These are phyloP conservation scores for Sebastes umbrosus DNA, from an alignment of 2,797 vertebrate genomes.

Conservation along the genomic window DNA sequence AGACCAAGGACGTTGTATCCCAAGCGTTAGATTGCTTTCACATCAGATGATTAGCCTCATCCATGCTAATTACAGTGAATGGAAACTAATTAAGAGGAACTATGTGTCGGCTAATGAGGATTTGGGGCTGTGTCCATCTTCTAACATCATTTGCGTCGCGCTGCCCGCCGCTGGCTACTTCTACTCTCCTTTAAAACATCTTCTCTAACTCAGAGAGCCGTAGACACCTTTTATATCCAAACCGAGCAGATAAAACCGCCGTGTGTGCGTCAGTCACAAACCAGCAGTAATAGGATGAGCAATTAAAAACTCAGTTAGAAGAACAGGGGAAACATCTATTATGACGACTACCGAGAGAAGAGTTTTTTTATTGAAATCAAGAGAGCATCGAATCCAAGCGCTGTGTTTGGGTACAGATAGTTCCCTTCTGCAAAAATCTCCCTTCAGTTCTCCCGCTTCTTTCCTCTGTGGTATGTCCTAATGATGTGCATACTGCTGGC, in stretches of 20 bases:
- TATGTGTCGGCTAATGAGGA: conserved; percentile 96
- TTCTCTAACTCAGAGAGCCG: conserved; percentile 27
- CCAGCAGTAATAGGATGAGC: conserved; percentile 40
- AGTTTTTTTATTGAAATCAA: conserved; percentile 43
- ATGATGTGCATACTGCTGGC: conserved; percentile 63
- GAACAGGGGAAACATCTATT: conserved; percentile 31
- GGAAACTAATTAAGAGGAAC: conserved; percentile 98
- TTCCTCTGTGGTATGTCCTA: conserved; percentile 49
- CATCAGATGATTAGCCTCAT: conserved; percentile 97
- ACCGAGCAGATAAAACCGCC: conserved; percentile 29
- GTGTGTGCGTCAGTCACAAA: conserved; percentile 26
- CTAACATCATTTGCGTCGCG: conserved; percentile 84
- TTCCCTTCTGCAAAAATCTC: conserved; percentile 40
- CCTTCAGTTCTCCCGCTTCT: conserved; percentile 31
- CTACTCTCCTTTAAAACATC: conserved; percentile 40
- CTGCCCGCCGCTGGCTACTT: conserved; percentile 52
- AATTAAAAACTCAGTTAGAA: conserved; percentile 55
- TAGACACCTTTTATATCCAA: conserved; percentile 33
- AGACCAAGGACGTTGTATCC: conserved; percentile 93
- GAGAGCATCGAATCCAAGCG: conserved; percentile 16
- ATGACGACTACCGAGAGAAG: conserved; percentile 13
- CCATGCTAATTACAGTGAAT: conserved; percentile 95
- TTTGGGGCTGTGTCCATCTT: conserved; percentile 90
- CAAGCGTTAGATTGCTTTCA: conserved; percentile 96
- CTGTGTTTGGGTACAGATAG: conserved; percentile 38